A percentile compares a stretch with the other conserved stretches of the same genome.
Evolutionary conservation across 2,797 vertebrate species (phyloP).

Genomic region (Cryptoprocta ferox): DNA sequence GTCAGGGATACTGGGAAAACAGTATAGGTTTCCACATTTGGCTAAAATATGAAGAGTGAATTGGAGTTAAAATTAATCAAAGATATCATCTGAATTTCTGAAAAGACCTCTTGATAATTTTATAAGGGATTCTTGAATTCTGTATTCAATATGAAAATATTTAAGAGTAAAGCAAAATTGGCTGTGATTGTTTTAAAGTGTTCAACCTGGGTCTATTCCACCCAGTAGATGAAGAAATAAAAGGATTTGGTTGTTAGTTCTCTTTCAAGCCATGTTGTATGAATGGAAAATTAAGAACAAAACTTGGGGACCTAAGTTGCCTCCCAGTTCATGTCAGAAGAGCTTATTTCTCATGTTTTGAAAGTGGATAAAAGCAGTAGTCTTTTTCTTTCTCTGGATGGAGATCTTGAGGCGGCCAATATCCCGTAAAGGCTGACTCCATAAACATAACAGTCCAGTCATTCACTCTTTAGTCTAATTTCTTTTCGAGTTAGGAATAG

Average conservation of each 20-base stretch:
- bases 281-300: constrained; percentile 70
- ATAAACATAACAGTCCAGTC: background rate
- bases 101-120: constrained; percentile 44
- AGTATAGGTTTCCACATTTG: background rate
- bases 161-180: constrained; percentile 57
- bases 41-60: background rate
- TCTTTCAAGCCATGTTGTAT: constrained; percentile 58
- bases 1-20: background rate
- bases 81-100: constrained; percentile 55
- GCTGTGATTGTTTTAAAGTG: constrained; percentile 69
- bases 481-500: constrained; percentile 30
- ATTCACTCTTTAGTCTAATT: background rate
- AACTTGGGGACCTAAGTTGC: background rate
- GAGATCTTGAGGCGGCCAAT: constrained; percentile 9
- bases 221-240: constrained; percentile 55
- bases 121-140: constrained; percentile 45
- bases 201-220: constrained; percentile 34
- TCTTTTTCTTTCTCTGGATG: constrained; percentile 10
- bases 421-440: background rate
- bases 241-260: constrained; percentile 45
- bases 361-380: constrained; percentile 59
- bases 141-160: background rate
- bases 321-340: constrained; percentile 49
- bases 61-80: constrained; percentile 44
- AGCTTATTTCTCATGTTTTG: background rate